A percentile compares a stretch with the other conserved stretches of the same genome.
Conservation (phyloP, 2,113 vertebrate species). For the Chunga burmeisteri region DNA sequence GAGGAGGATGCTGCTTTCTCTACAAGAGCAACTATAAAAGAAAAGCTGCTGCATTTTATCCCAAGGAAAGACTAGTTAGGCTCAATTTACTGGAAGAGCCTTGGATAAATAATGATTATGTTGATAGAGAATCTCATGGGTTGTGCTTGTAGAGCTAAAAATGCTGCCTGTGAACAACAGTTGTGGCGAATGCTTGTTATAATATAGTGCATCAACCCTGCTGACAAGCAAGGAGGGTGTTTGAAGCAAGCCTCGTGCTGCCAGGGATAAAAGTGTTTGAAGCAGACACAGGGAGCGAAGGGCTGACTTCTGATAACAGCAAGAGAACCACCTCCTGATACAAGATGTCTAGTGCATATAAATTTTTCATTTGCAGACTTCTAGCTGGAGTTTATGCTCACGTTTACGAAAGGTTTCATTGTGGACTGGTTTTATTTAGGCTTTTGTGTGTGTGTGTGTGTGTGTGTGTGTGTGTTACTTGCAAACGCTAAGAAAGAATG, state of each 20-base stretch:
- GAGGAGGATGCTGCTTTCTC: background rate
- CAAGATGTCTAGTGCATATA: background rate
- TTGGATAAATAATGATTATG: background rate
- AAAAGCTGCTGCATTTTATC: background rate
- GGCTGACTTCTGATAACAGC: constrained; percentile 34
- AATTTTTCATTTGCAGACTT: constrained; percentile 23
- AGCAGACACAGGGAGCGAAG: background rate
- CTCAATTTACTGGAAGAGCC: constrained; percentile 1
- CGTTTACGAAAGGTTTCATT: background rate
- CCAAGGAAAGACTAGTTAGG: constrained; percentile 6
- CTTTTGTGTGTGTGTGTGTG: background rate
- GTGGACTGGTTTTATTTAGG: background rate
- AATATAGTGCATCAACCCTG: background rate
- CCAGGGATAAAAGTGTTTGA: constrained; percentile 21
- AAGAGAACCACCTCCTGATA: constrained; percentile 15
- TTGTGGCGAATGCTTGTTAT: constrained; percentile 11
- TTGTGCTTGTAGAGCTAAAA: constrained; percentile 39
- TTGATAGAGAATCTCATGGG: background rate
- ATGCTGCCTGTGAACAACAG: constrained; percentile 27
- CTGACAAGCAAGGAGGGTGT: constrained; percentile 32
- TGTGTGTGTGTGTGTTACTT: background rate
- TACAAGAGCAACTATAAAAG: background rate
- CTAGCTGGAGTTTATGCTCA: background rate
- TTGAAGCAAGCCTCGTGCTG: constrained; percentile 5
- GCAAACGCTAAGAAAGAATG: background rate